Base-by-base conservation (phyloP, 2,888 invertebrate species). In the Amphipoea oculea region DNA sequence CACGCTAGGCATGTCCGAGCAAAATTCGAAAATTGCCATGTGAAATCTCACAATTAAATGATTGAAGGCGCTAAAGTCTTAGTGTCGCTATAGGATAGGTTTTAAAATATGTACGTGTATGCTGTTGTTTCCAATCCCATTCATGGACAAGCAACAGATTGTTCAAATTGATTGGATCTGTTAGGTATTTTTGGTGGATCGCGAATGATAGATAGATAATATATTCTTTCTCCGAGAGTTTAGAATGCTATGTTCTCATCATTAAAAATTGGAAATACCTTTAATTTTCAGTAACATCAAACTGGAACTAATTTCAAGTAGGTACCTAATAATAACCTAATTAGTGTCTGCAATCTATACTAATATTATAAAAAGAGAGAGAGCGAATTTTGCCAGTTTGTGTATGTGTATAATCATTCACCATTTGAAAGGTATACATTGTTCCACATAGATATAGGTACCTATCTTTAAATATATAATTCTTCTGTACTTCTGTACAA, bases 21-120 rank as follows among this genome's bases (percentile, higher is more conserved):
- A 89, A 89, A 89, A 89, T 89, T 86, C 78, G 89, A 90, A 89
- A 89, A 90, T 90, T 90, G 90, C 90, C 89, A 89, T 89, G 89
- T 89, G 89, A 90, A 89, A 89, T 89, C 73, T 86, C 76, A 89
- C 89, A 89, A 89, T 89, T 89, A 87, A 90, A 90, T 87, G 87
- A 89, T 86, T 62, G 86, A 90, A 89, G 89, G 90, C 89, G 89
- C 90, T 89, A 89, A 89, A 89, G 83, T 79, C 85, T 87, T 84
- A 83, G 81, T 81, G 85, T 82, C 85, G 85, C 80, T 89, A 78
- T 65, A 83, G 78, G 84, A 86, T 86, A 81, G 84, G 72, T 81
- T 79, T 78, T 23, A 68, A 83, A 71, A 84, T 89, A 82, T 73
- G 54, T 62, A 82, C 75, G 54, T 62, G 68, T 83, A 68, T 67